Percentiles rank a stretch among this genome's conserved stretches.
Evolutionary conservation across 2,888 invertebrate genomes (phyloP).

Genomic region (Spodoptera picta): DNA sequence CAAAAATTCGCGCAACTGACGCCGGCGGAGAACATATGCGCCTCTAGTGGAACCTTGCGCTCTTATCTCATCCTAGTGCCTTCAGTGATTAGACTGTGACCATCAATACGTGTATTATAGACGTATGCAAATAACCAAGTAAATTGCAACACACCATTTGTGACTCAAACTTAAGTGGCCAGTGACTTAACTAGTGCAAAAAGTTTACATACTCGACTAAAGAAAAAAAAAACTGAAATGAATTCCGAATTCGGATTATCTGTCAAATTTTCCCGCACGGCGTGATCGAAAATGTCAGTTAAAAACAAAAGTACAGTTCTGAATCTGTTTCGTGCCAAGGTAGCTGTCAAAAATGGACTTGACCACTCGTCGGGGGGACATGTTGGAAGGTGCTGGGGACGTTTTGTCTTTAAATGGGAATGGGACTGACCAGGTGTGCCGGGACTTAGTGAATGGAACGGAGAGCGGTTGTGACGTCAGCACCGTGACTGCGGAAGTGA

Average conservation of each 20-base stretch:
- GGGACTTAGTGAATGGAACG: constrained; percentile 74
- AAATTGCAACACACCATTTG: constrained; percentile 17
- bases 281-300: constrained; percentile 64
- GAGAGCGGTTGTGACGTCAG: constrained; percentile 75
- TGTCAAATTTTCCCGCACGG: constrained; percentile 48
- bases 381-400: constrained; percentile 65
- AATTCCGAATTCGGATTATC: constrained; percentile 56
- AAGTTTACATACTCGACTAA: constrained; percentile 1
- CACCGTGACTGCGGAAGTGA: constrained; percentile 72
- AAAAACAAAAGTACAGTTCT: constrained; percentile 56
- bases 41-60: constrained; percentile 32
- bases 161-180: constrained; percentile 46
- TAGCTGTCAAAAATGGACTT: constrained; percentile 81
- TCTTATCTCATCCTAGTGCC: constrained; percentile 40
- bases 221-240: constrained; percentile 54
- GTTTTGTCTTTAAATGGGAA: constrained; percentile 70
- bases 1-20: constrained; percentile 65
- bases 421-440: constrained; percentile 73
- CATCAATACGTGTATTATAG: constrained; percentile 10
- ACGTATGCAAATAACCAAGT: constrained; percentile 1
- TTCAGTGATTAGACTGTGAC: constrained; percentile 49
- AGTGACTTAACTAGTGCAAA: constrained; percentile 47
- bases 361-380: constrained; percentile 82
- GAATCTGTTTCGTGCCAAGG: constrained; percentile 53
- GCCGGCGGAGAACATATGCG: constrained; percentile 52